Percentiles rank a stretch among this genome's conserved stretches.
Conservation (phyloP, 2,888 invertebrate genomes). For the Pammene aurita region DNA sequence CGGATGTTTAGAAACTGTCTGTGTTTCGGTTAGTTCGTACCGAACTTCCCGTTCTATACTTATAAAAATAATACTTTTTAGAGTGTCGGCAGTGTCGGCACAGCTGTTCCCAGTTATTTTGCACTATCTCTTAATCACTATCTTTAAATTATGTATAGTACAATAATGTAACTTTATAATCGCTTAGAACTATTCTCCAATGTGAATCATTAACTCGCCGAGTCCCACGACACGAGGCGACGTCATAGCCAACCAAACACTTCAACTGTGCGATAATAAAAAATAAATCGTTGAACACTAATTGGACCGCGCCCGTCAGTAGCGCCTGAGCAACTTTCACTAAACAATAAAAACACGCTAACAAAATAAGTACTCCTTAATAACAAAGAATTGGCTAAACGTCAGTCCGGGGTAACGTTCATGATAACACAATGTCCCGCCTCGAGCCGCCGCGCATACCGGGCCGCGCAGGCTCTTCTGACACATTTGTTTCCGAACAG, state of each 20-base stretch:
- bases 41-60: constrained; percentile 44
- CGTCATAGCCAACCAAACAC: constrained; percentile 57
- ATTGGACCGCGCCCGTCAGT: constrained; percentile 78
- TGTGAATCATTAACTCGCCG: constrained; percentile 57
- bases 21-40: constrained; percentile 33
- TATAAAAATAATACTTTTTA: constrained; percentile 48
- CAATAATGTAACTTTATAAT: constrained; percentile 77
- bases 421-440: constrained; percentile 40
- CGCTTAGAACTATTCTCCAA: constrained; percentile 74
- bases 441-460: constrained; percentile 41
- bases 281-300: constrained; percentile 75
- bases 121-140: constrained; percentile 79
- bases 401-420: constrained; percentile 54
- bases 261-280: constrained; percentile 65
- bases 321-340: constrained; percentile 83
- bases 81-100: constrained; percentile 58
- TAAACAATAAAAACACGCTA: constrained; percentile 77
- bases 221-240: constrained; percentile 49
- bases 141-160: constrained; percentile 69
- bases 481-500: constrained; percentile 47
- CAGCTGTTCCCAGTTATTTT: constrained; percentile 81
- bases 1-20: constrained; percentile 42
- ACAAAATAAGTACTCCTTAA: constrained; percentile 78
- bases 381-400: constrained; percentile 78
- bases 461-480: constrained; percentile 45